phyloP scores from a whole-genome alignment of 2,113 vertebrate species.

The Pangasianodon gigas region DNA sequence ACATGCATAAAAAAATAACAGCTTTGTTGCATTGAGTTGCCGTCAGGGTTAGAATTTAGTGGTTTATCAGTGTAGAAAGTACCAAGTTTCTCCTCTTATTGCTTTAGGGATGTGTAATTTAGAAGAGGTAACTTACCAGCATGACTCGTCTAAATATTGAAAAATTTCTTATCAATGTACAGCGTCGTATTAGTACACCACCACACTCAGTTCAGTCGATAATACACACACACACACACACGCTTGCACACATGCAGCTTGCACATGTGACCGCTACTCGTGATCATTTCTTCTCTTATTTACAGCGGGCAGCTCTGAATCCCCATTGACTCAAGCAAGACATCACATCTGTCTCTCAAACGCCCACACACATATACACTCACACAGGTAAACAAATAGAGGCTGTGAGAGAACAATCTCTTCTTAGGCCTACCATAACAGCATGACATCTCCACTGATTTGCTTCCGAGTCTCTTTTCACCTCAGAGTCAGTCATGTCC shows the following conservation, averaged over 20 bases:
- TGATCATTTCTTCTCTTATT: background rate
- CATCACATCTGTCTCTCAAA: background rate
- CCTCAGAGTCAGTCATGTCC: background rate
- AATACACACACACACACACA: background rate
- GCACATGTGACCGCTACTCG: background rate
- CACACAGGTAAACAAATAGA: background rate
- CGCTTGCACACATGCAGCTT: no score
- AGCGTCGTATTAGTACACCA: background rate
- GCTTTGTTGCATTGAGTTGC: background rate
- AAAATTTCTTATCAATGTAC: background rate
- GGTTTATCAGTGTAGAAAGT: background rate
- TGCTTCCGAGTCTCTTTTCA: background rate
- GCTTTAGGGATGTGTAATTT: background rate
- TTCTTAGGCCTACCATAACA: background rate
- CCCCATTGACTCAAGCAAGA: background rate
- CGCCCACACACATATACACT: background rate
- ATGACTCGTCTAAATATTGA: background rate
- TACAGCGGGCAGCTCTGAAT: background rate
- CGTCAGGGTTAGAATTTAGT: background rate
- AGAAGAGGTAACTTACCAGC: background rate
- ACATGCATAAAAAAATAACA: background rate
- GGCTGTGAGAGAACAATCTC: background rate
- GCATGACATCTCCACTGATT: background rate
- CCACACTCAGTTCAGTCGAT: background rate
- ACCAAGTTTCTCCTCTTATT: background rate